Base-by-base conservation (phyloP, 2,888 invertebrate species). In the Corbicula japonica region DNA sequence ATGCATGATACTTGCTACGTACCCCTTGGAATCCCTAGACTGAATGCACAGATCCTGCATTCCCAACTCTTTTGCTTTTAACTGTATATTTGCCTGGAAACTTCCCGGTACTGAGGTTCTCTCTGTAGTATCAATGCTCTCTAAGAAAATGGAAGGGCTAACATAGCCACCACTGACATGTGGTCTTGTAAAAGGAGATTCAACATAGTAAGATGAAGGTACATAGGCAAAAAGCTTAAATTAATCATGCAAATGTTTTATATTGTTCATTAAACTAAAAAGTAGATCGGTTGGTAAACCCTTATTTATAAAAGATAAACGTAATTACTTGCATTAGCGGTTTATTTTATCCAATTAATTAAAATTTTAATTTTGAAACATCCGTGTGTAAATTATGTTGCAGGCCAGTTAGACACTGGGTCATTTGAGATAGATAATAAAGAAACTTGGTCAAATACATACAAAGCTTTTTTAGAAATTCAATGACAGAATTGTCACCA, bases 11-110 rank as follows among this genome's bases (percentile, higher is more conserved):
- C n/a, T n/a, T n/a, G n/a, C n/a, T n/a, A 54, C 10, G 12, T 66
- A 66, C 66, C 66, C 66, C 5, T 6, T 23, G 1, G 15, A 1
- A 18, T 52, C 35, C 6, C 38, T 3, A 8, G 52, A 35, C 26
- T 66, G 66, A 12, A 66, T 30, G 30, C 66, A 66, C 4, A 66
- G 38, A 26, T 66, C 52, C 12, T 50, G 50, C 18, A 38, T 38
- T 34, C 66, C 66, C 15, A 52, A 38, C 41, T 66, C 38, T 23
- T 35, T 50, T 2, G 66, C 26, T 26, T 23, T 66, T 6, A 66
- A 15, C 2, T 35, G 34, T 23, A 66, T 52, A 15, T 54, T 34
- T 1, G 38, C 66, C 30, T 54, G 52, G 35, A 38, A 66, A 28
- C 54, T 28, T 4, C 66, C 66, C 2, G 26, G 28, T 26, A 4